Percentiles rank a stretch among this genome's conserved stretches.
These are phyloP conservation scores for Brachionus sp. DNA, from an alignment of 1,140 invertebrate species.

Conservation along the genomic window DNA sequence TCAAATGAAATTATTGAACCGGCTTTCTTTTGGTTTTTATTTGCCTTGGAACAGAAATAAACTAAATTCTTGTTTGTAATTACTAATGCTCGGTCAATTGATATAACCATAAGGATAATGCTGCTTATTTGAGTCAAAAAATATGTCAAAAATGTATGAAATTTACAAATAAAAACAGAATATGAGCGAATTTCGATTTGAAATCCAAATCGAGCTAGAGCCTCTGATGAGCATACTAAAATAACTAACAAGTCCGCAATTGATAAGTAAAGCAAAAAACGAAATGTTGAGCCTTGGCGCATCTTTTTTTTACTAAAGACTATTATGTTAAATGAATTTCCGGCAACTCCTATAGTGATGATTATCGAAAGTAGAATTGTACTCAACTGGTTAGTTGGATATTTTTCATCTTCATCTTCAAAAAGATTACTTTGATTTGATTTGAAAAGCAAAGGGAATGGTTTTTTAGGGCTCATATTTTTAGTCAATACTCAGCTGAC, in stretches of 20 bases:
- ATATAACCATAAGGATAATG: background rate
- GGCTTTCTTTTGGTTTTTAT: background rate
- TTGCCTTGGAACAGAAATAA: background rate
- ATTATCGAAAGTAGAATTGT: background rate
- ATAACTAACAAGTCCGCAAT: conserved; percentile 18
- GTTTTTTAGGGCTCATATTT: no score
- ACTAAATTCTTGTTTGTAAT: background rate
- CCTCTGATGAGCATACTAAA: background rate
- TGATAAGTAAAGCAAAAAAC: conserved; percentile 42
- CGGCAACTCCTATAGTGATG: conserved; percentile 7
- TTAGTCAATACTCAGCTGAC: no score
- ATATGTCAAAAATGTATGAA: conserved; percentile 45
- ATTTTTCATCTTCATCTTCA: background rate
- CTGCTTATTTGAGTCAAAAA: conserved; percentile 39
- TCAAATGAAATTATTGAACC: background rate
- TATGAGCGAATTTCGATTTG: conserved; percentile 17
- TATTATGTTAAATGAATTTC: conserved; percentile 39
- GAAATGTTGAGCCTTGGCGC: conserved; percentile 45
- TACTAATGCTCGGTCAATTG: conserved; percentile 31
- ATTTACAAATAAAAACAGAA: conserved; percentile 3
- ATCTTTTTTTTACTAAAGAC: conserved; percentile 32
- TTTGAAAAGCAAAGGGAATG: no score
- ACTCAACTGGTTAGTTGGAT: background rate
- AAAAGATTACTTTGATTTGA: background rate
- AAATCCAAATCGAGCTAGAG: background rate